phyloP scores from a whole-genome alignment of 2,797 vertebrate species.

The Glyptemys insculpta region DNA sequence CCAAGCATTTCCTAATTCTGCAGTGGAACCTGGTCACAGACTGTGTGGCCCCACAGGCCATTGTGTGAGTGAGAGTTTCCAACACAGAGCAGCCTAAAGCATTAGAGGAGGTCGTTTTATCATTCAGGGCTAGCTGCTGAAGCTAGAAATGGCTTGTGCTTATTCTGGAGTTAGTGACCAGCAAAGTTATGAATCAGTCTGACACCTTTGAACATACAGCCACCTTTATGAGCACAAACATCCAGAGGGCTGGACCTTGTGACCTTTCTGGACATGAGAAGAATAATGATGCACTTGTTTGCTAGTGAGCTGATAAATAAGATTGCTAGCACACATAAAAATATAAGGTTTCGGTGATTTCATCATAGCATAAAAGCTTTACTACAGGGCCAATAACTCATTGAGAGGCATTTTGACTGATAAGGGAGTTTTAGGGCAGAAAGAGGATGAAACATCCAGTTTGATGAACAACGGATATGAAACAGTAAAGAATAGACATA shows the following conservation, averaged over 20 bases:
- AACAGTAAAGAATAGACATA: background rate
- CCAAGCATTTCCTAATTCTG: background rate
- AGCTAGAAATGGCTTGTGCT: background rate
- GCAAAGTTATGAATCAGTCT: background rate
- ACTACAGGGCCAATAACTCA: background rate
- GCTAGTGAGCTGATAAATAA: slow-evolving; percentile 1
- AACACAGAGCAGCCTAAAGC: background rate
- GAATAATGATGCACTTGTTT: slow-evolving; percentile 37
- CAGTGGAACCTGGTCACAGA: background rate
- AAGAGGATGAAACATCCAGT: background rate
- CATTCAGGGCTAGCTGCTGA: background rate
- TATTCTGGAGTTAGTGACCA: background rate
- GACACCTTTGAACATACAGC: slow-evolving; percentile 7
- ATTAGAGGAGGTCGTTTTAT: background rate
- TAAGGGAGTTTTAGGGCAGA: background rate
- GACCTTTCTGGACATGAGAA: slow-evolving; percentile 16
- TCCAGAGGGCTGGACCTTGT: background rate
- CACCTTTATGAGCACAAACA: background rate
- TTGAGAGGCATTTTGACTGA: background rate
- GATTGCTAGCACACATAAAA: slow-evolving; percentile 24
- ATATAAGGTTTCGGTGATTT: slow-evolving; percentile 5
- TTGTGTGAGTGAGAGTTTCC: background rate
- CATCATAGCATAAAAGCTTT: slow-evolving; percentile 55
- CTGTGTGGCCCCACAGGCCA: background rate
- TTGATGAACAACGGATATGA: background rate